Evolutionary conservation across 1,140 invertebrate species (phyloP).

Genomic region (Drosophila mauritiana): DNA sequence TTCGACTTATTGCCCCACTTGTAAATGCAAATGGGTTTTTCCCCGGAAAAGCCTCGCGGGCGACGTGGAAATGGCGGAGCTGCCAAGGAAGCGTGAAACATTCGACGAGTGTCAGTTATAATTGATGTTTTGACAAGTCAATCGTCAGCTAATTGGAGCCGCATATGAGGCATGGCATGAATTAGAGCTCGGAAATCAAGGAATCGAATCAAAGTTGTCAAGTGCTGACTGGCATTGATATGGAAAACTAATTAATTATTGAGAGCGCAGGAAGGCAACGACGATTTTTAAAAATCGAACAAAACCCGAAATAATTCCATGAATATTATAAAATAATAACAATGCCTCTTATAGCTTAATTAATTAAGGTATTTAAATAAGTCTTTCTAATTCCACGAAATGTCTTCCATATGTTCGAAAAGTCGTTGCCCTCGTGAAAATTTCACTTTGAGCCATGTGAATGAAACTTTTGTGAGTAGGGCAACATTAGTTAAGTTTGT

Average conservation of each 20-base stretch:
- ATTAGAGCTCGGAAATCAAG: slow-evolving; percentile 21
- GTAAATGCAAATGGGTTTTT: slow-evolving; percentile 66
- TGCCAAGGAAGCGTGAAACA: slow-evolving; percentile 21
- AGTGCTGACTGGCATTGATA: slow-evolving; percentile 20
- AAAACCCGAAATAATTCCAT: too few species aligned
- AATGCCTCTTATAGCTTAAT: too few species aligned
- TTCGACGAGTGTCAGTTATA: slow-evolving; percentile 62
- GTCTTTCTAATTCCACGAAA: too few species aligned
- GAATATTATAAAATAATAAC: too few species aligned
- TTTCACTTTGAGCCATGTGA: slow-evolving; percentile 1
- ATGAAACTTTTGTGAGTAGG: slow-evolving; percentile 22
- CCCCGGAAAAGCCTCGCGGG: neutral
- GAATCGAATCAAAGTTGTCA: slow-evolving; percentile 26
- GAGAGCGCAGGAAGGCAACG: neutral
- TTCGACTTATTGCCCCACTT: slow-evolving; percentile 52
- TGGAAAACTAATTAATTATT: neutral
- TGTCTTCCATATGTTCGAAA: neutral
- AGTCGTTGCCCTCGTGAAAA: neutral
- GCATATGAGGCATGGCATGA: slow-evolving; percentile 12
- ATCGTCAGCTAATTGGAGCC: slow-evolving; percentile 72
- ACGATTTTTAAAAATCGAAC: neutral
- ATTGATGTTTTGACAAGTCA: slow-evolving; percentile 77
- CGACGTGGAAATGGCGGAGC: neutral
- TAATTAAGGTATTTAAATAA: too few species aligned
- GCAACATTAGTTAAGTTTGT: slow-evolving; percentile 24